phyloP scores from a whole-genome alignment of 2,113 vertebrate genomes.

The Herpetotheres cachinnans region DNA sequence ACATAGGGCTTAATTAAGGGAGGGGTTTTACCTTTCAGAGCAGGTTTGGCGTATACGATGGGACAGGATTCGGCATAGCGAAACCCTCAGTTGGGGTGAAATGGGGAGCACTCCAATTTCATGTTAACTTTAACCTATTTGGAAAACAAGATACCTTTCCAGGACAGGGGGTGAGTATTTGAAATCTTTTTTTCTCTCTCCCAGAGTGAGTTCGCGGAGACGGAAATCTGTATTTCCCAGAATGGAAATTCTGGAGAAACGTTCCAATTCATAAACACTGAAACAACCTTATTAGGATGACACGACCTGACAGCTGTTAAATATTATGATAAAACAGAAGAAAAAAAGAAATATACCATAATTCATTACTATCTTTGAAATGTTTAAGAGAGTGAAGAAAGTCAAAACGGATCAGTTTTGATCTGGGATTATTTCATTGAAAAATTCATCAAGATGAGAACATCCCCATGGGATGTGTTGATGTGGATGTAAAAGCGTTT shows the following conservation, averaged over 20 bases:
- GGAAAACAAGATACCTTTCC: not conserved
- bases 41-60: accelerated
- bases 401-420: not conserved
- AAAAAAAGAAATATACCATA: not conserved
- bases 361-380: constrained; percentile 7
- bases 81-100: not conserved
- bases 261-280: constrained; percentile 41
- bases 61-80: accelerated
- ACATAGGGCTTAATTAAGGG: not conserved
- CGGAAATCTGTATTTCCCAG: not conserved
- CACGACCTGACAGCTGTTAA: constrained; percentile 9
- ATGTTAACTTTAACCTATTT: not conserved
- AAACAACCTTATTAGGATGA: not conserved
- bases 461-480: not conserved
- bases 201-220: not conserved
- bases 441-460: not conserved
- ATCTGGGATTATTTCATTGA: constrained; percentile 10
- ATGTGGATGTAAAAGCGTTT: not conserved
- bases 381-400: not conserved
- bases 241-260: constrained; percentile 1
- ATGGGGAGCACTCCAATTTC: not conserved
- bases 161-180: not conserved
- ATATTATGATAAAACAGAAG: not conserved
- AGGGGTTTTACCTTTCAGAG: not conserved
- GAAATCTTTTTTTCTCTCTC: not conserved